Conservation (phyloP, 2,888 invertebrate genomes). For the Zaprionus bogoriensis region DNA sequence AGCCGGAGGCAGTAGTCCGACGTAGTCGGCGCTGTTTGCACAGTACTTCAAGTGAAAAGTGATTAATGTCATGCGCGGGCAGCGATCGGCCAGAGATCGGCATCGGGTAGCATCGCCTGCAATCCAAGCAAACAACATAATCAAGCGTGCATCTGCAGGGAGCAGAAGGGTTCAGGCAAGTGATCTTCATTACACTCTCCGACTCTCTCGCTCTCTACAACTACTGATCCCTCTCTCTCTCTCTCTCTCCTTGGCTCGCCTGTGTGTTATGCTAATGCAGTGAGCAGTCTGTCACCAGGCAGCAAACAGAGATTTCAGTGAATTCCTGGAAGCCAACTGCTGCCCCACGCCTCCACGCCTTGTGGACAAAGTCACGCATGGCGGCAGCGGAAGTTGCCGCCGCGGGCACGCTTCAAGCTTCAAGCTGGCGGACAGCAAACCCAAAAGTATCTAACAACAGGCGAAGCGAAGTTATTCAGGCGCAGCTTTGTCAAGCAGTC, state of each 20-base stretch:
- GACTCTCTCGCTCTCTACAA: too few relatives aligned
- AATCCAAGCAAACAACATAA: constrained; percentile 67
- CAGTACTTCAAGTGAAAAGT: constrained; percentile 56
- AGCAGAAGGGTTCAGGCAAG: neutral
- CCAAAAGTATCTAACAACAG: constrained; percentile 44
- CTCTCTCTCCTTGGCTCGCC: neutral
- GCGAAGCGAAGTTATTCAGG: constrained; percentile 71
- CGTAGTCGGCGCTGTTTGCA: constrained; percentile 61
- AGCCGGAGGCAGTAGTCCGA: constrained; percentile 60
- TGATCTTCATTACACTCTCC: neutral
- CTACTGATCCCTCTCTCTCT: neutral
- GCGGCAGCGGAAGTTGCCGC: constrained; percentile 65
- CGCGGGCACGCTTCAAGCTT: constrained; percentile 62
- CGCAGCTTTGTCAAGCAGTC: constrained; percentile 63
- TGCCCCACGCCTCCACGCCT: constrained; percentile 37
- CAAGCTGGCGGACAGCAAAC: constrained; percentile 2
- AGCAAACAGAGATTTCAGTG: constrained; percentile 53
- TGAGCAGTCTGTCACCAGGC: constrained; percentile 68
- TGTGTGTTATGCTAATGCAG: constrained; percentile 72
- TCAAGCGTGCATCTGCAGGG: constrained; percentile 71
- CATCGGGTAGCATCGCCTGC: constrained; percentile 2
- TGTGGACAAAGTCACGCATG: constrained; percentile 70
- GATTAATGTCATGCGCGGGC: constrained; percentile 66
- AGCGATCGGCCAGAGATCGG: neutral
- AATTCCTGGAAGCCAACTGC: constrained; percentile 39